Base-by-base conservation (phyloP, 1,140 invertebrate genomes). In the Papilio aristodemus region DNA sequence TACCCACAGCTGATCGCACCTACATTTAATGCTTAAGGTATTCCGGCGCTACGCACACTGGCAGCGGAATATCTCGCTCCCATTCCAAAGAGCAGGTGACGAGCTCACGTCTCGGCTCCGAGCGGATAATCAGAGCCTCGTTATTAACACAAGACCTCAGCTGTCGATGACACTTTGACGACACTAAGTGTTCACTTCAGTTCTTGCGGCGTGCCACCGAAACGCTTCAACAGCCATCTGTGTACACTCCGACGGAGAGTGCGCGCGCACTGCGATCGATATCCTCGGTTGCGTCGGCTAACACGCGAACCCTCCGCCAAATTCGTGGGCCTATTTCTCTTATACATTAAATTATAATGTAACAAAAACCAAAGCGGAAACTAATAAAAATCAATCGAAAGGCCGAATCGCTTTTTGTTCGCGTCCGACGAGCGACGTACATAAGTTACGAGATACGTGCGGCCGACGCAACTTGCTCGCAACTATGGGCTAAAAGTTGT, bases 261-360 rank as follows among this genome's bases (percentile, higher is more conserved):
- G 89, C 89, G 89, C 89, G 89, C 89, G 89, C 89, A 90, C 76
- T 70, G 77, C 80, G 89, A 91, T 91, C 89, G 87, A 91, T 91
- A 91, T 74, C 76, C 79, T 69, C 79, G 80, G 76, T 79, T 80
- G 79, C 81, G 83, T 77, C 79, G 79, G 79, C 81, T 80, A 85
- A 81, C 82, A 79, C 85, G 78, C 77, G 79, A 71, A 69, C 76
- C 72, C 77, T 72, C 72, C 77, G 75, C 79, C 77, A 87, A 87
- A 88, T 86, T 85, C 78, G 79, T 83, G 81, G 74, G 74, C 81
- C 76, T 74, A 81, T 79, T 83, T 82, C 71, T 84, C 79, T 77
- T 78, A 74, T 74, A 70, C 66, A 71, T 71, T 63, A 71, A 71
- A 73, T 68, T 73, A 67, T 64, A 70, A 63, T 69, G 57, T 38